These are phyloP conservation scores for Apeira syringaria DNA, from an alignment of 2,888 invertebrate species.

Conservation along the genomic window DNA sequence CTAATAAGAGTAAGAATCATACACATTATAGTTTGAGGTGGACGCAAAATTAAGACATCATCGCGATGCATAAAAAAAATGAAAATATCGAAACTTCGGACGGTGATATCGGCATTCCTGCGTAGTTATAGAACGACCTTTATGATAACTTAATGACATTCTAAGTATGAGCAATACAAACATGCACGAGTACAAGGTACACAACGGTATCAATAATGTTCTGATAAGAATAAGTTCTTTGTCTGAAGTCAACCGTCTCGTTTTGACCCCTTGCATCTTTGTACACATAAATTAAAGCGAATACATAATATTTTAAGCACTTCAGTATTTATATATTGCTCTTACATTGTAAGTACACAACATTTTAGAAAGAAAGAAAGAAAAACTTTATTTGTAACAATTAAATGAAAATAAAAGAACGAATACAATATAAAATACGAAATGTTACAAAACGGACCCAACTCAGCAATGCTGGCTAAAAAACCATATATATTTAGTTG, in stretches of 20 bases:
- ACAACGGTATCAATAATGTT: constrained; percentile 26
- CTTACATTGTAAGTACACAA: no score
- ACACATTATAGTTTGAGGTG: no score
- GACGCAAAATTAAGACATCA: no score
- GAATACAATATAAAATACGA: no score
- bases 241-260: constrained; percentile 25
- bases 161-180: constrained; percentile 17
- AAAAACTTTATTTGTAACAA: no score
- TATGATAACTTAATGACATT: constrained; percentile 29
- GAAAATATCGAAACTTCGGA: neutral
- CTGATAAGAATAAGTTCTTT: constrained; percentile 27
- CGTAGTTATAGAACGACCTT: constrained; percentile 24
- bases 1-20: no score
- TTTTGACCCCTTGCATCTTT: constrained; percentile 23
- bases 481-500: no score
- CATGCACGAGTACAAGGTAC: constrained; percentile 34
- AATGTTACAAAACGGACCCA: no score
- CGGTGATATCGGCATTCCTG: constrained; percentile 17
- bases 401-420: no score
- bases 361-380: no score
- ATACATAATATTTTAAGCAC: constrained; percentile 1
- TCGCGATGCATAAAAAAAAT: no score
- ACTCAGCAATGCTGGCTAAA: no score
- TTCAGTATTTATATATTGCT: neutral
- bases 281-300: constrained; percentile 16